Evolutionary conservation across 2,888 invertebrate genomes (phyloP).

Genomic region (Laothoe populi): DNA sequence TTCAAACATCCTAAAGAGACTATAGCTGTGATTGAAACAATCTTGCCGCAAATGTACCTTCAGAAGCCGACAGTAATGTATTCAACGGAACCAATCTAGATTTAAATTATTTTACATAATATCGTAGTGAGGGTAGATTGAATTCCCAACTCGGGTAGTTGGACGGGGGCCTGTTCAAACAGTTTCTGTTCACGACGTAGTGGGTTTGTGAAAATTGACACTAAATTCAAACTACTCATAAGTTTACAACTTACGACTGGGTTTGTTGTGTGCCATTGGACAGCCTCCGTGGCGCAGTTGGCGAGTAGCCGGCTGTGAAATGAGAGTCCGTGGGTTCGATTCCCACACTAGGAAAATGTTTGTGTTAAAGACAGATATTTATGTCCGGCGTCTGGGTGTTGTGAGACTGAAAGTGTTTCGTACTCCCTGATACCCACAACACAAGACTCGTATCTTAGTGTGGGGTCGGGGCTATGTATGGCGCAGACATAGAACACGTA

Average conservation of each 20-base stretch:
- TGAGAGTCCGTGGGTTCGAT: no score
- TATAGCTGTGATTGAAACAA: conserved; percentile 6
- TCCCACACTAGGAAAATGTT: no score
- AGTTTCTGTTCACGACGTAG: conserved; percentile 27
- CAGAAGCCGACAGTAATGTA: conserved; percentile 27
- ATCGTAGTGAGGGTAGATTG: conserved; percentile 28
- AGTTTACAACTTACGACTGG: conserved; percentile 51
- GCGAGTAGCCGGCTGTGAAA: no score
- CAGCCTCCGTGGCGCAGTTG: no score
- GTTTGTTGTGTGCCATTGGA: no score
- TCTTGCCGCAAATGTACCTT: conserved; percentile 8
- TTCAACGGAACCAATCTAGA: conserved; percentile 30
- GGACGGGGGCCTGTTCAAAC: conserved; percentile 28
- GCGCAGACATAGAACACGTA: no score
- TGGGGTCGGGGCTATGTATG: no score
- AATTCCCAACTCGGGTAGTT: conserved; percentile 28
- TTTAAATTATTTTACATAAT: conserved; percentile 32
- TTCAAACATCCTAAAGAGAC: not conserved
- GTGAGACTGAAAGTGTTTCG: no score
- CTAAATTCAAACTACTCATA: conserved; percentile 45
- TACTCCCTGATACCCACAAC: no score
- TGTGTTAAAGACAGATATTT: no score
- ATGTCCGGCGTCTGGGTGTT: no score
- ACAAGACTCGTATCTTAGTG: no score
- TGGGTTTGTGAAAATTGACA: conserved; percentile 32